Conservation (phyloP, 2,113 vertebrate genomes). For the Nicator chloris region DNA sequence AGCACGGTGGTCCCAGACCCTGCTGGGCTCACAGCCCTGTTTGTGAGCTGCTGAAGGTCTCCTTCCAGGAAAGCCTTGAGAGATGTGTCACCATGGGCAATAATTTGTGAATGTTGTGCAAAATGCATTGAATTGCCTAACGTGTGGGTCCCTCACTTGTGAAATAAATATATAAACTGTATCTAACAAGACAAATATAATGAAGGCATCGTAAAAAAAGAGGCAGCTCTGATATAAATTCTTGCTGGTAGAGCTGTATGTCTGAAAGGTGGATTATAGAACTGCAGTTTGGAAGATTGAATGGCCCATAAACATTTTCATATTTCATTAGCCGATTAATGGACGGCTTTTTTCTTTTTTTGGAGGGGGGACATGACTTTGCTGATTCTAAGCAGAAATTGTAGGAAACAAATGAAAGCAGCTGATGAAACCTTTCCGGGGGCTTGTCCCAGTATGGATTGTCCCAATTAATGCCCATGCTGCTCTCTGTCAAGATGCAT, state of each 20-base stretch:
- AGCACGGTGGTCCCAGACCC: not conserved
- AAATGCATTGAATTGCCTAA: constrained; percentile 2
- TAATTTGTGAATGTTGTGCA: not conserved
- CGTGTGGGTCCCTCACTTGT: not conserved
- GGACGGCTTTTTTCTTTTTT: constrained; percentile 63
- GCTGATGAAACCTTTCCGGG: constrained; percentile 66
- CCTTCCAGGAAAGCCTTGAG: not conserved
- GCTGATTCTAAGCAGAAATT: constrained; percentile 79
- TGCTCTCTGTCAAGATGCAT: constrained; percentile 66
- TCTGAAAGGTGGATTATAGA: constrained; percentile 79
- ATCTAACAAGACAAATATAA: constrained; percentile 64
- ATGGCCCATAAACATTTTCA: constrained; percentile 82
- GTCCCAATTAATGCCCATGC: constrained; percentile 74
- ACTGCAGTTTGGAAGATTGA: constrained; percentile 80
- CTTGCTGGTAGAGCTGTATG: constrained; percentile 65
- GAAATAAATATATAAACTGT: constrained; percentile 61
- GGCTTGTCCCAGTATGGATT: constrained; percentile 72
- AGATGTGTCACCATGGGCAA: not conserved
- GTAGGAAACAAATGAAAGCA: constrained; percentile 68
- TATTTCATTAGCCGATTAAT: constrained; percentile 84
- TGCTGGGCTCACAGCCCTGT: not conserved
- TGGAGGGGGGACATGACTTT: constrained; percentile 23
- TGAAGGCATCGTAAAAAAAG: constrained; percentile 40
- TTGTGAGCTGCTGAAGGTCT: not conserved
- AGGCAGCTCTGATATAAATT: constrained; percentile 70